phyloP scores from a whole-genome alignment of 2,113 vertebrate genomes.

The Tachuris rubrigastra region DNA sequence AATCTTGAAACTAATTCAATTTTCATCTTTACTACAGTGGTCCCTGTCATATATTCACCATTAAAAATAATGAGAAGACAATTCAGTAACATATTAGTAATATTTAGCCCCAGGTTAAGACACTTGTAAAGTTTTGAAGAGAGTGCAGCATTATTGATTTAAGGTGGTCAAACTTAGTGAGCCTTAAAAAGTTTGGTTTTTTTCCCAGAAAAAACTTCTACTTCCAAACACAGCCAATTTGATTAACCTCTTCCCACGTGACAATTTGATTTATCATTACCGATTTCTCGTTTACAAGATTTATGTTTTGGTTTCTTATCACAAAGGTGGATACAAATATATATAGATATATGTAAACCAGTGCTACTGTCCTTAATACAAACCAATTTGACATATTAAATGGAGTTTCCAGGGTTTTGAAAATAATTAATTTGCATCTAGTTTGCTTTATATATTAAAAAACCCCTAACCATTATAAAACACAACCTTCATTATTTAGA shows the following conservation, averaged over 20 bases:
- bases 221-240: neutral
- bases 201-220: neutral
- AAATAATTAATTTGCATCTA: neutral
- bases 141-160: neutral
- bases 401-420: neutral
- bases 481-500: neutral
- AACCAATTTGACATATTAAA: neutral
- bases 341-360: neutral
- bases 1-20: neutral
- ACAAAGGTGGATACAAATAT: neutral
- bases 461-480: neutral
- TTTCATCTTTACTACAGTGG: neutral
- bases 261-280: neutral
- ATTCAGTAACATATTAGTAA: neutral
- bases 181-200: neutral
- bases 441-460: neutral
- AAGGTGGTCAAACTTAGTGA: neutral
- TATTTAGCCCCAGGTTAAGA: neutral
- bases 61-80: neutral
- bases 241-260: neutral
- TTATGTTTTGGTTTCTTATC: neutral
- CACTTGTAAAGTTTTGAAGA: neutral
- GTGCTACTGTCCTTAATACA: neutral
- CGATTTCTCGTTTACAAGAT: neutral
- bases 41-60: neutral